Evolutionary conservation across 1,140 invertebrate genomes (phyloP), one percentile per base, ranked within the genome.

Genomic region (Campoletis sonorensis): DNA sequence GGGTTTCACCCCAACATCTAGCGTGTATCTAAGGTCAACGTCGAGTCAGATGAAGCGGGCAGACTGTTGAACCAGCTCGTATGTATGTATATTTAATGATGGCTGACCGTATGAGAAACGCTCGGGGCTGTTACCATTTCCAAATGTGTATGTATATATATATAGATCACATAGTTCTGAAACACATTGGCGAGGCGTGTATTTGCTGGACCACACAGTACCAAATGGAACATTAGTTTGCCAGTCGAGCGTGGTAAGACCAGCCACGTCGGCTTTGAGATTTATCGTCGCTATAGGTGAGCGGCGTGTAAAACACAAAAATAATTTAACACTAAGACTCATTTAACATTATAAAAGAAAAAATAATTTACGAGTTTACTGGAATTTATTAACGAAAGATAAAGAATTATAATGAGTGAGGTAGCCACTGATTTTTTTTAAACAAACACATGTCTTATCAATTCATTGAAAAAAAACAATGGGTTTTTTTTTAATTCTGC

Each of bases 161-260:
- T 51, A 51, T 51, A 79, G 45, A 30, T 72, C 67, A 72, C 71
- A 80, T n/a, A 80, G 71, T 23, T 30, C 51, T 61, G 68, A 73
- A 73, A 64, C 70, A 80, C 79, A 80, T 80, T 73, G 70, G 49
- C 54, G 37, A 33, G 70, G 51, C 61, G 27, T 76, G 81, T 58
- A 70, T 64, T 13, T 64, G 61, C 26, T 51, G 67, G 45, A 49
- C 76, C 58, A 64, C 72, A 23, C 70, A 21, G 70, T 51, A 54
- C 81, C 64, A 64, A 82, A 82, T 77, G 78, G 81, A 76, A 82
- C 78, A 79, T 82, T 82, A 75, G 81, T 79, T 75, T 73, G 58
- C 81, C 81, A 82, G 77, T 82, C 86, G 86, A 87, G 85, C 84
- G 84, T 86, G 84, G 84, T 82, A 83, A 87, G 85, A 85, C 86